These are phyloP conservation scores for Acromyrmex heyeri DNA, from an alignment of 1,140 invertebrate genomes.

Conservation along the genomic window DNA sequence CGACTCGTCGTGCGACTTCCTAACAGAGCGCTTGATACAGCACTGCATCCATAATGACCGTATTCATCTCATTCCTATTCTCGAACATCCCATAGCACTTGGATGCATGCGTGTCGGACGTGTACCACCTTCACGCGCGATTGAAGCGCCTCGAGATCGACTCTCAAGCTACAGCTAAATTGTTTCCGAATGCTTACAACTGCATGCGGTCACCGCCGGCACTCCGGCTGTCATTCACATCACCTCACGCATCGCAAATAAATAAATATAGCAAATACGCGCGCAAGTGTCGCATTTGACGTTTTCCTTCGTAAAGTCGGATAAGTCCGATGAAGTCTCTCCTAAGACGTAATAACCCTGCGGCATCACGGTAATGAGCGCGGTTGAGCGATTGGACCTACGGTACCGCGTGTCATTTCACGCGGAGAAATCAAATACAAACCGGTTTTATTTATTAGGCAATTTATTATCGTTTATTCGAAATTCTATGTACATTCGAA, in stretches of 20 bases:
- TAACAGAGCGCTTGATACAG: constrained; percentile 20
- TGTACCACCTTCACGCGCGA: constrained; percentile 78
- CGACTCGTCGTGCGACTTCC: constrained; percentile 13
- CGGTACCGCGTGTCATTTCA: constrained; percentile 41
- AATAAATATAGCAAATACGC: constrained; percentile 46
- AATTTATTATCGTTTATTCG: constrained; percentile 38
- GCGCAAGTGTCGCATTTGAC: constrained; percentile 35
- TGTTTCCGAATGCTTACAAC: constrained; percentile 81
- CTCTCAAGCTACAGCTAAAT: constrained; percentile 77
- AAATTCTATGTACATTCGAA: background rate
- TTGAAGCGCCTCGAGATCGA: constrained; percentile 73
- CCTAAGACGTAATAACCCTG: constrained; percentile 39
- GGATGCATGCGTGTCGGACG: constrained; percentile 71
- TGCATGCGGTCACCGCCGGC: constrained; percentile 64
- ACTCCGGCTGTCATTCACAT: constrained; percentile 50
- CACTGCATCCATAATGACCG: constrained; percentile 67
- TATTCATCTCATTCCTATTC: constrained; percentile 65
- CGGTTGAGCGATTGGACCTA: constrained; percentile 41
- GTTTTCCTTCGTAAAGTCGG: background rate
- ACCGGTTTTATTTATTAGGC: constrained; percentile 54
- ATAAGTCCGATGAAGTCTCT: constrained; percentile 33
- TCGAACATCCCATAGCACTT: constrained; percentile 73
- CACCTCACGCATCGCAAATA: constrained; percentile 60
- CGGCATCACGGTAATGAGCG: constrained; percentile 34
- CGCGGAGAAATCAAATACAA: constrained; percentile 38